Evolutionary conservation across 2,113 vertebrate genomes (phyloP), one percentile per base, ranked within the genome.

Genomic region (Carlito syrichta): DNA sequence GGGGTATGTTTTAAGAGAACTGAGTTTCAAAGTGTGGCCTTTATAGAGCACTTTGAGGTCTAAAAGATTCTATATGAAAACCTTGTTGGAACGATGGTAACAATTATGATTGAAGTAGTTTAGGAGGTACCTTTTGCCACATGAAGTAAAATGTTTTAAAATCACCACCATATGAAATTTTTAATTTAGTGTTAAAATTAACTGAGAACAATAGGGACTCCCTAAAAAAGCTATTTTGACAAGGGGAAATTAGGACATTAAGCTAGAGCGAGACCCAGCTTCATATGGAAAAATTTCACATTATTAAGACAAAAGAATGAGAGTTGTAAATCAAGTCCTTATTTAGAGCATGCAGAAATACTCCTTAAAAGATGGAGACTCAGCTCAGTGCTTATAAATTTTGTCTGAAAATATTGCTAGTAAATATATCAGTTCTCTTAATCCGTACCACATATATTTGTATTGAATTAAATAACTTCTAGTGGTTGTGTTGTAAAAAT

Each of bases 171-270:
- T 82, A 93, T 69, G 87, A 96, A 96, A 50, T 62, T 97, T 97
- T 95, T 95, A 96, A 89, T 93, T 97, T 96, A 84, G 87, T 96
- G 94, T 97, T 97, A 87, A 96, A 93, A 96, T 94, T 91, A 90
- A 94, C 96, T 78, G 92, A 94, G 92, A 97, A 96, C 93, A 96
- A 79, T 81, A 79, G 86, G 71, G 89, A 79, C 60, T 94, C 89
- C 89, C 73, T 88, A 38, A 71, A 78, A 96, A 86, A 88, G 95
- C 76, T 93, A 5, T 94, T 97, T 92, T 94, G 96, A 96, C 94
- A 94, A 89, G 81, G 84, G 84, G 91, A 95, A 81, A 82, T 95
- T 71, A 92, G 78, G 94, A 83, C 89, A 93, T 63, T 84, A 93
- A 73, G 52, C 52, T 95, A 85, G 92, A 71, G 92, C 86, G 81